These are phyloP conservation scores for Progne subis DNA, from an alignment of 2,113 vertebrate species.

Conservation along the genomic window DNA sequence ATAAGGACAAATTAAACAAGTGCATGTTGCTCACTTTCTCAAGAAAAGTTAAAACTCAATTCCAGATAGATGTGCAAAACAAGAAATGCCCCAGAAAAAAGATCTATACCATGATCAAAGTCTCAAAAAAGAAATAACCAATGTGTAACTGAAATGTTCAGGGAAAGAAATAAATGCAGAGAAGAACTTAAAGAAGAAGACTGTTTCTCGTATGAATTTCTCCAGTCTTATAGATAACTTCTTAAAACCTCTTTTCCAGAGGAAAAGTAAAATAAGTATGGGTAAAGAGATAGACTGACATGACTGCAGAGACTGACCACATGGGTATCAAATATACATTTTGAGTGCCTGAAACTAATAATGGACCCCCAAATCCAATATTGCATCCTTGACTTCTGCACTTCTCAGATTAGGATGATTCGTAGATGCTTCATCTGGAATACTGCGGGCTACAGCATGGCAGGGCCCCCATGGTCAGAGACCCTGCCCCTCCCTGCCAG, in stretches of 20 bases:
- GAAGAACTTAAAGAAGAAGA: neutral
- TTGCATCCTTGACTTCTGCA: neutral
- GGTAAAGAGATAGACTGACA: neutral
- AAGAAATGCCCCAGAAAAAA: neutral
- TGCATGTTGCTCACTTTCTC: neutral
- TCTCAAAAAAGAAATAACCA: neutral
- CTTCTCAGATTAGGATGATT: neutral
- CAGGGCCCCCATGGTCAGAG: neutral
- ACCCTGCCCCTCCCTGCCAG: neutral
- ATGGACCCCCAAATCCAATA: neutral
- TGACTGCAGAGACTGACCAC: neutral
- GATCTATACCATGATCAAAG: neutral
- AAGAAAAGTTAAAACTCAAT: neutral
- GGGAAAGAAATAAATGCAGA: neutral
- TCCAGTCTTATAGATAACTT: neutral
- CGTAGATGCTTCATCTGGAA: neutral
- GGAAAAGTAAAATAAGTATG: neutral
- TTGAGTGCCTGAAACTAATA: neutral
- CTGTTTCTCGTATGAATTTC: neutral
- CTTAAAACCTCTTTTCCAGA: neutral
- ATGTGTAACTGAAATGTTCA: neutral
- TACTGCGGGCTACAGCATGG: neutral
- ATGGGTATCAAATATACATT: fast-evolving
- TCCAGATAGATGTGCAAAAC: neutral
- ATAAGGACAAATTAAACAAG: neutral